Evolutionary conservation across 1,140 invertebrate species (phyloP).

Genomic region (Oryzaephilus surinamensis): DNA sequence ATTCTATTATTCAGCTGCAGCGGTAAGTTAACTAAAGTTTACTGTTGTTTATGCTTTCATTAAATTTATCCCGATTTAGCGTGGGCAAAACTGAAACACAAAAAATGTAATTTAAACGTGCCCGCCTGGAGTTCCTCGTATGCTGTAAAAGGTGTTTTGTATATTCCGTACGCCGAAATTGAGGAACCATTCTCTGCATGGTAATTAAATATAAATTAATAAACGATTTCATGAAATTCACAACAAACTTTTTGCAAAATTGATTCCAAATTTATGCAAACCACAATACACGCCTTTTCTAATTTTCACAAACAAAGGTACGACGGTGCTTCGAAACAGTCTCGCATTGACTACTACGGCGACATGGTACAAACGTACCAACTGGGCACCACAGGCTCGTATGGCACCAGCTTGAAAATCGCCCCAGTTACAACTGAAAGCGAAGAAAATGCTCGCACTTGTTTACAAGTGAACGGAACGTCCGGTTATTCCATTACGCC

Average conservation of each 20-base stretch:
- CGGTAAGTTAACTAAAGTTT: no score
- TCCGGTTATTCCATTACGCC: constrained; percentile 47
- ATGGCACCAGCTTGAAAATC: constrained; percentile 72
- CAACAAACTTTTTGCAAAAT: no score
- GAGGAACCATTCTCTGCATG: constrained; percentile 80
- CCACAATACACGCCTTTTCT: no score
- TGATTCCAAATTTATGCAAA: no score
- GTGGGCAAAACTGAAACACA: no score
- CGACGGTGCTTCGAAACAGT: constrained; percentile 59
- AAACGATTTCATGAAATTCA: constrained; percentile 5
- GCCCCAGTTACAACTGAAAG: constrained; percentile 74
- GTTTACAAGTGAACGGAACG: constrained; percentile 78
- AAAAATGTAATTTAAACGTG: no score
- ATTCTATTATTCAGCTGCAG: no score
- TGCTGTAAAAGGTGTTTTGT: constrained; percentile 60
- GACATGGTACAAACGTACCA: constrained; percentile 87
- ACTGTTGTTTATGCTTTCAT: no score
- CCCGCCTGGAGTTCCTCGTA: constrained; percentile 61
- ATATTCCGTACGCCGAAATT: constrained; percentile 90
- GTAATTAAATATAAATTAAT: constrained; percentile 36
- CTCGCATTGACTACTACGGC: constrained; percentile 91
- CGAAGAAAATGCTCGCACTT: constrained; percentile 59
- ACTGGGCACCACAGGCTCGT: constrained; percentile 45
- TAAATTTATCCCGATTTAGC: no score
- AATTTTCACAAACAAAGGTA: no score